A percentile compares a stretch with the other conserved stretches of the same genome.
Conservation (phyloP, 2,797 vertebrate species). For the Tympanoctomys barrerae region DNA sequence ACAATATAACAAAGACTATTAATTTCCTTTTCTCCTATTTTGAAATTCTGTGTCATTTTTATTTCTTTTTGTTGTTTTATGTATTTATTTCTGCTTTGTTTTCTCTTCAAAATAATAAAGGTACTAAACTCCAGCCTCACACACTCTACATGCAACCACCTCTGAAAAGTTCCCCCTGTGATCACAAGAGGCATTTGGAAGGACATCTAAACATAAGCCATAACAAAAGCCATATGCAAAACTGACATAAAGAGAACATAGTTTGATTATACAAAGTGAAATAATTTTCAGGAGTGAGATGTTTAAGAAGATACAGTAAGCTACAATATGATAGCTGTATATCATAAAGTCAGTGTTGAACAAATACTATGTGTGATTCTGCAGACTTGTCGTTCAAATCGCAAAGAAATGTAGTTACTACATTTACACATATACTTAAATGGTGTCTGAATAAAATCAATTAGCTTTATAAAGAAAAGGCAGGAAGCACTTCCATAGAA, state of each 20-base stretch:
- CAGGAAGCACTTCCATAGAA: neutral
- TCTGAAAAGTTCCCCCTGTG: neutral
- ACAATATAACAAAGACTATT: too few species aligned
- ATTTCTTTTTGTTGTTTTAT: too few species aligned
- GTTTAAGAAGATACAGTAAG: neutral
- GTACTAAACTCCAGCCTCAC: too few species aligned
- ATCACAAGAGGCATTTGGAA: neutral
- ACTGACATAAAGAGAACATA: neutral
- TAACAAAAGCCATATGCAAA: neutral
- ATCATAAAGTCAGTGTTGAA: neutral
- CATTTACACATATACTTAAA: neutral
- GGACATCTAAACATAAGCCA: neutral
- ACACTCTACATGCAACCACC: neutral
- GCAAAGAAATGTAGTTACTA: neutral
- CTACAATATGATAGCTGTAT: neutral
- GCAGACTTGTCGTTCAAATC: neutral
- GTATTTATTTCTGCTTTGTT: too few species aligned
- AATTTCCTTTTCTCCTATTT: too few species aligned
- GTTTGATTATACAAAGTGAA: neutral
- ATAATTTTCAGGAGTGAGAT: neutral
- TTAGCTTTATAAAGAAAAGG: neutral
- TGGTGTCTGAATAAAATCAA: neutral
- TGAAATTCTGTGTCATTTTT: too few species aligned
- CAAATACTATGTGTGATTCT: neutral
- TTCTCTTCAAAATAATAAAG: too few species aligned